A percentile compares a stretch with the other conserved stretches of the same genome.
Conservation (phyloP, 2,797 vertebrate species). For the Pipistrellus nathusii region DNA sequence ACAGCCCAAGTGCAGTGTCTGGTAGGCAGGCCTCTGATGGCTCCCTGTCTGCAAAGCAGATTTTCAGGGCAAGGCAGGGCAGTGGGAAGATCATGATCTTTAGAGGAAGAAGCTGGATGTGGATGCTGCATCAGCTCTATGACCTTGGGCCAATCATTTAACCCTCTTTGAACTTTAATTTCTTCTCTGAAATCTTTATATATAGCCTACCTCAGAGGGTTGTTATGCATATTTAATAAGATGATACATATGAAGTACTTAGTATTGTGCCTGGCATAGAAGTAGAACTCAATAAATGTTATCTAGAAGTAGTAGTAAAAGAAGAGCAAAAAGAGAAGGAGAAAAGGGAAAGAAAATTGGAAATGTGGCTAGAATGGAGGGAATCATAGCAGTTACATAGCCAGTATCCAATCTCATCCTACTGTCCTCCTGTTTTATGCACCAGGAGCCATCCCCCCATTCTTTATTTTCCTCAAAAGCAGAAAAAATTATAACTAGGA, state of each 20-base stretch:
- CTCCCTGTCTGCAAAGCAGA: not conserved
- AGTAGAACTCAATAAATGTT: not conserved
- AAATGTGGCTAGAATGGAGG: not conserved
- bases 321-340: not conserved
- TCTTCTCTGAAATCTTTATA: not conserved
- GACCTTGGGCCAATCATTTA: not conserved
- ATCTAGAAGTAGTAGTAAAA: not conserved
- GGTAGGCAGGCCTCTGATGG: not conserved
- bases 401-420: not conserved
- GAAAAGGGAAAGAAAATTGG: not conserved
- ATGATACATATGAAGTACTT: not conserved
- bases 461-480: not conserved
- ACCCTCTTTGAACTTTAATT: not conserved
- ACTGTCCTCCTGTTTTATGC: not conserved
- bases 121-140: not conserved
- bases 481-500: not conserved
- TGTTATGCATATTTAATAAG: not conserved
- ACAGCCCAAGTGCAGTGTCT: not conserved
- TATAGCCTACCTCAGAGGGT: not conserved
- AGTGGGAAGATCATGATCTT: not conserved
- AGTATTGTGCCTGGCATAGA: not conserved
- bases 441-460: not conserved
- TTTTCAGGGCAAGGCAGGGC: not conserved
- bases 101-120: not conserved
- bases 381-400: not conserved